Evolutionary conservation across 2,888 invertebrate genomes (phyloP).

Genomic region (Caenorhabditis macrosperma): DNA sequence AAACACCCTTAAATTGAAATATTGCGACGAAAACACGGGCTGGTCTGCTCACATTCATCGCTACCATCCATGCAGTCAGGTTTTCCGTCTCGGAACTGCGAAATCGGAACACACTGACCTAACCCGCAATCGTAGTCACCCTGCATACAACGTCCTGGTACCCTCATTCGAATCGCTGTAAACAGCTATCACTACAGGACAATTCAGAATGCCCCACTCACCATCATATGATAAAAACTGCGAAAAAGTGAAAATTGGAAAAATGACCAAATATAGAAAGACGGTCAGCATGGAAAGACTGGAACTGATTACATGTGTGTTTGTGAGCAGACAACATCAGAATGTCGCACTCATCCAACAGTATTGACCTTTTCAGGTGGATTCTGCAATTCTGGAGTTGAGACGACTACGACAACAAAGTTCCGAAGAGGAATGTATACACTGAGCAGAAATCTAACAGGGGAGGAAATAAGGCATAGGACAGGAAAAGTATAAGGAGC

Average conservation of each 20-base stretch:
- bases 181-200: not conserved
- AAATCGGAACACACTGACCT: conserved; percentile 75
- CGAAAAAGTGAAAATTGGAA: conserved; percentile 48
- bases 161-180: conserved; percentile 74
- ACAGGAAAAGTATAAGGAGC: conserved; percentile 61
- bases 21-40: not conserved
- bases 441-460: conserved; percentile 26
- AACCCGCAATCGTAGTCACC: conserved; percentile 77
- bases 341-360: conserved; percentile 60
- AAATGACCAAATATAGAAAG: conserved; percentile 54
- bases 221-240: conserved; percentile 65
- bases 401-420: not conserved
- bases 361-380: conserved; percentile 13
- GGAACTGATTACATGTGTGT: conserved; percentile 59
- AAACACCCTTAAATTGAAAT: conserved; percentile 72
- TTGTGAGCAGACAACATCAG: conserved; percentile 62
- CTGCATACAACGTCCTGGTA: conserved; percentile 74
- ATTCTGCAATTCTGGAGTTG: conserved; percentile 40
- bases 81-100: conserved; percentile 75
- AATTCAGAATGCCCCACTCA: conserved; percentile 7
- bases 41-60: conserved; percentile 77
- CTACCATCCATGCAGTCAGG: conserved; percentile 77
- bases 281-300: conserved; percentile 63
- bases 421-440: conserved; percentile 17
- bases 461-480: conserved; percentile 34